These are phyloP conservation scores for Knipowitschia caucasica DNA, from an alignment of 2,797 vertebrate genomes.

Conservation along the genomic window DNA sequence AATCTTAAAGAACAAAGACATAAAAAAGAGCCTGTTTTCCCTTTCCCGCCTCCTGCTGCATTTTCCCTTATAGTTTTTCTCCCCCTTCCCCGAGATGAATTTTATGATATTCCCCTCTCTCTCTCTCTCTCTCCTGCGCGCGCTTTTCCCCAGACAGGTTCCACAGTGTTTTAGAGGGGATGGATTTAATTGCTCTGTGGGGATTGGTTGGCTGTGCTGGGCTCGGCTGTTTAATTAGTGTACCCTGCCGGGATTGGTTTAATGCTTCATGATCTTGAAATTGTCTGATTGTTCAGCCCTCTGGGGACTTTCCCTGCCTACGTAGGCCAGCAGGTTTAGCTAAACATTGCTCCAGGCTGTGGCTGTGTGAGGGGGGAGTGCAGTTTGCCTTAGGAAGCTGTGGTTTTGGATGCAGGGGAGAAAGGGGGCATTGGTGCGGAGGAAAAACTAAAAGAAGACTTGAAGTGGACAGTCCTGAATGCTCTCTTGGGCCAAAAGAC, in stretches of 20 bases:
- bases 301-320: constrained; percentile 82
- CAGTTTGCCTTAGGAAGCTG: constrained; percentile 46
- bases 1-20: constrained; percentile 90
- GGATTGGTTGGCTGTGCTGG: constrained; percentile 99
- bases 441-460: constrained; percentile 29
- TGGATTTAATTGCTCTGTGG: constrained; percentile 99
- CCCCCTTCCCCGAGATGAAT: constrained; percentile 81
- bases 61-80: constrained; percentile 54
- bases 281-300: constrained; percentile 95
- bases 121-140: constrained; percentile 61
- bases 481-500: constrained; percentile 27
- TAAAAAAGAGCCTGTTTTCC: constrained; percentile 80
- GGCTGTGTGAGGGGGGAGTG: constrained; percentile 58
- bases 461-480: constrained; percentile 35
- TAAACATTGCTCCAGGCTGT: constrained; percentile 84
- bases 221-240: constrained; percentile 99
- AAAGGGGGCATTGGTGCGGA: constrained; percentile 39
- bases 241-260: constrained; percentile 98
- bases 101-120: constrained; percentile 82
- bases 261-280: constrained; percentile 99
- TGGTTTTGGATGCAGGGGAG: constrained; percentile 23
- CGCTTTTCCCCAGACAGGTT: constrained; percentile 92
- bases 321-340: constrained; percentile 81
- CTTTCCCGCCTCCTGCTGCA: constrained; percentile 75
- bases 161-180: constrained; percentile 99